These are phyloP conservation scores for Carcharodon carcharias DNA, from an alignment of 2,797 vertebrate genomes.

Conservation along the genomic window DNA sequence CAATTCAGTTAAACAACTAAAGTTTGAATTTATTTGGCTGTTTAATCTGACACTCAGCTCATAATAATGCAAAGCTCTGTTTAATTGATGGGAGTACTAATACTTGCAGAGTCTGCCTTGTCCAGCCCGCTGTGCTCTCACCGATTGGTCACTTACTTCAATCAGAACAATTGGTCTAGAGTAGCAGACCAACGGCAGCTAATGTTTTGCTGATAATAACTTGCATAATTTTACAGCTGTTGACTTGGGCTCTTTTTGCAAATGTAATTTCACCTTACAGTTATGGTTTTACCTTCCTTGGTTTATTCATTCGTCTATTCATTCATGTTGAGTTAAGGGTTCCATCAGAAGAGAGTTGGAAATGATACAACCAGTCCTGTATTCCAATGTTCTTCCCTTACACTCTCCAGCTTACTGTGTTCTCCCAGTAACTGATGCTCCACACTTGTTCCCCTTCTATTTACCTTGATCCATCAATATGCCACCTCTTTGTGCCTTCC, in stretches of 20 bases:
- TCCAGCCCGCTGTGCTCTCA: background rate
- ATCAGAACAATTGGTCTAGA: background rate
- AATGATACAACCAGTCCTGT: background rate
- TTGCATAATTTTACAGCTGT: background rate
- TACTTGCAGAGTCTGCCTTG: too few species aligned
- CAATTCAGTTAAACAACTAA: slow-evolving; percentile 14
- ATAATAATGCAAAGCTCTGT: background rate
- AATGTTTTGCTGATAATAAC: background rate
- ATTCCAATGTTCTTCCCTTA: background rate
- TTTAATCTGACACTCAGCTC: background rate
- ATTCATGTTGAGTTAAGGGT: background rate
- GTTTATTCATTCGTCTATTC: background rate
- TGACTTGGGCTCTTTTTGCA: background rate
- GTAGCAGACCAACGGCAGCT: background rate
- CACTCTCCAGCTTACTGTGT: background rate
- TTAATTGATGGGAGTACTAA: background rate
- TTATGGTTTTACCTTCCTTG: background rate
- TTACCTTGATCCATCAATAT: background rate
- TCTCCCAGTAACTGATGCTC: background rate
- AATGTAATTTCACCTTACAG: background rate
- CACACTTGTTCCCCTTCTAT: background rate
- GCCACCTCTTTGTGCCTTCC: background rate
- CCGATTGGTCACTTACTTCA: background rate
- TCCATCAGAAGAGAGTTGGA: background rate
- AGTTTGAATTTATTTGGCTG: slow-evolving; percentile 11